A percentile compares a stretch with the other conserved stretches of the same genome.
Evolutionary conservation across 2,888 invertebrate species (phyloP).

Genomic region (Drosophila infuscata): DNA sequence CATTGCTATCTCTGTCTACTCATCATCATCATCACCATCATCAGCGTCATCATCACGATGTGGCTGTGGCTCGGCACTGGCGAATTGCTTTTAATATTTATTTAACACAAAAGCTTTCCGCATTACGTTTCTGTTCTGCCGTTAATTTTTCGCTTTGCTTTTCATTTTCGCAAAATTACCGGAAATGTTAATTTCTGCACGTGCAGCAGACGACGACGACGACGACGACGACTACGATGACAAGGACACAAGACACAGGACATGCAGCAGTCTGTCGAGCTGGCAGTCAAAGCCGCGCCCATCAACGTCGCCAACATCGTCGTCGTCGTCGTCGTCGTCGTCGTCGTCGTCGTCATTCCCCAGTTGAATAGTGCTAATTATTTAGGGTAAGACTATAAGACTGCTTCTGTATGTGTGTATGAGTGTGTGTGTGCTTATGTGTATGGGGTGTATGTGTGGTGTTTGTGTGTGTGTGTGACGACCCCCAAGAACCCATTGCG

Average conservation of each 20-base stretch:
- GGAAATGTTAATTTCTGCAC: conserved; percentile 81
- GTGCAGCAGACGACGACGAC: conserved; percentile 65
- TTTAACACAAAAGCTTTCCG: conserved; percentile 80
- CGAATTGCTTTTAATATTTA: conserved; percentile 79
- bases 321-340: conserved; percentile 29
- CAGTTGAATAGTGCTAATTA: conserved; percentile 83
- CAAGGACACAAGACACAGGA: conserved; percentile 57
- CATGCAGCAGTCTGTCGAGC: conserved; percentile 40
- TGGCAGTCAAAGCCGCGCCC: conserved; percentile 70
- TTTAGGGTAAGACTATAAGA: conserved; percentile 74
- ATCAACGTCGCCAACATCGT: conserved; percentile 62
- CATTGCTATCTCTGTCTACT: conserved; percentile 11
- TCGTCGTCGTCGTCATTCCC: conserved; percentile 66
- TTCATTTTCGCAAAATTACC: conserved; percentile 81
- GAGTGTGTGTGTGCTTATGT: conserved; percentile 17
- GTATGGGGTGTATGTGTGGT: conserved; percentile 16
- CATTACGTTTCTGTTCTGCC: conserved; percentile 71
- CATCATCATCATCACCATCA: conserved; percentile 40
- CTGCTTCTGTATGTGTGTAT: conserved; percentile 31
- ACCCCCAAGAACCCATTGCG: conserved; percentile 61
- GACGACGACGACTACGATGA: conserved; percentile 25
- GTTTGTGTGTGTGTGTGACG: conserved; percentile 34
- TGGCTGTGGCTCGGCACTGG: conserved; percentile 50
- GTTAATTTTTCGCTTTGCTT: conserved; percentile 81
- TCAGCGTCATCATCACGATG: conserved; percentile 41